Evolutionary conservation across 2,888 invertebrate species (phyloP).

Genomic region (Desoria tigrina): DNA sequence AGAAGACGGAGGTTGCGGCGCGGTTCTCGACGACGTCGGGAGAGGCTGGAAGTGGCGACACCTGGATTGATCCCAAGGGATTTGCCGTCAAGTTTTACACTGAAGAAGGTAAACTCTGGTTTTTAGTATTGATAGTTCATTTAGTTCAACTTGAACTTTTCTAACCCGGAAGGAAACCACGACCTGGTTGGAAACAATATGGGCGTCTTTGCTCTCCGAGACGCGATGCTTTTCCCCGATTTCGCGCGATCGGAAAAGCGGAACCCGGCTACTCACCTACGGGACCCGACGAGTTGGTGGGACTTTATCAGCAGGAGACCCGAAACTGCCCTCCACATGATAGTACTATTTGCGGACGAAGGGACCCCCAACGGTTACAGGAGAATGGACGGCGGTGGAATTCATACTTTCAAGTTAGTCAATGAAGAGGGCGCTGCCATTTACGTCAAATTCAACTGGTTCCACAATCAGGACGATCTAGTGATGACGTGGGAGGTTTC

Average conservation of each 20-base stretch:
- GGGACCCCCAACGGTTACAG: constrained; percentile 71
- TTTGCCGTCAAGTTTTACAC: constrained; percentile 93
- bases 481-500: constrained; percentile 71
- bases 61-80: constrained; percentile 56
- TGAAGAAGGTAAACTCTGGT: constrained; percentile 83
- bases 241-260: constrained; percentile 96
- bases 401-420: constrained; percentile 87
- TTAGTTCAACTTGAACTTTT: too few relatives aligned
- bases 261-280: constrained; percentile 86
- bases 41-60: constrained; percentile 69
- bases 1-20: constrained; percentile 74
- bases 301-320: constrained; percentile 87
- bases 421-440: constrained; percentile 70
- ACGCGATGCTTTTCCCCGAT: constrained; percentile 85
- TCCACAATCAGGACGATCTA: constrained; percentile 84
- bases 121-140: too few relatives aligned
- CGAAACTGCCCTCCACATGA: constrained; percentile 78
- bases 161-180: too few relatives aligned
- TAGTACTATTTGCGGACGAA: constrained; percentile 78
- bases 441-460: constrained; percentile 86
- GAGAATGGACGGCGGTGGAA: constrained; percentile 93
- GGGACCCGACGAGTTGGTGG: constrained; percentile 95
- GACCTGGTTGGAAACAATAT: constrained; percentile 92
- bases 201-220: constrained; percentile 88
- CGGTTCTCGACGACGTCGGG: constrained; percentile 85